Conservation (phyloP, 2,888 invertebrate species). For the Ganaspis brasiliensis region DNA sequence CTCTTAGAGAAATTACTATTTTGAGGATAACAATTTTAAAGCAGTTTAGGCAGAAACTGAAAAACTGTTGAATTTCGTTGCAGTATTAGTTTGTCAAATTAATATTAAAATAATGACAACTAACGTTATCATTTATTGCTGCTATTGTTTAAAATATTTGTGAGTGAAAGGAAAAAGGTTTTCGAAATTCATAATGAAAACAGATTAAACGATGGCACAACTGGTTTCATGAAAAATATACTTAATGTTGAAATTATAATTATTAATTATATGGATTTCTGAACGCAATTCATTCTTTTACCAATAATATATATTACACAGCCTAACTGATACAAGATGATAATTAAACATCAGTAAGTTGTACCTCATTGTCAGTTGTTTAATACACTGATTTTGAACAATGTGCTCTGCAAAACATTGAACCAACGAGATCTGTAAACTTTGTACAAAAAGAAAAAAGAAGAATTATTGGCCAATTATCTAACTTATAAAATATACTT, state of each 20-base stretch:
- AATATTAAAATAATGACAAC: slow-evolving; percentile 51
- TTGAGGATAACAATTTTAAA: background rate
- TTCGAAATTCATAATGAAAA: background rate
- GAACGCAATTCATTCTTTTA: slow-evolving; percentile 64
- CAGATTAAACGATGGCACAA: slow-evolving; percentile 59
- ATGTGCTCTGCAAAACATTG: slow-evolving; percentile 59
- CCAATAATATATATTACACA: slow-evolving; percentile 54
- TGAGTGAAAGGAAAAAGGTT: background rate
- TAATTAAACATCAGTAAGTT: slow-evolving; percentile 18
- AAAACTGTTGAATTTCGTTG: background rate
- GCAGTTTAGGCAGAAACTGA: background rate
- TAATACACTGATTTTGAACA: slow-evolving; percentile 39
- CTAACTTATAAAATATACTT: slow-evolving; percentile 72
- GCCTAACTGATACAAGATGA: slow-evolving; percentile 3
- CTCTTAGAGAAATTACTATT: background rate
- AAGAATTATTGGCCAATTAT: slow-evolving; percentile 69
- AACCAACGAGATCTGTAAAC: slow-evolving; percentile 65
- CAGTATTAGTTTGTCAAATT: slow-evolving; percentile 15
- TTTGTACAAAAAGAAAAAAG: slow-evolving; percentile 62
- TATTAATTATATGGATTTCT: slow-evolving; percentile 65
- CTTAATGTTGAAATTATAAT: slow-evolving; percentile 71
- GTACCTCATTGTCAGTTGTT: slow-evolving; percentile 17
- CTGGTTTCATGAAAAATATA: slow-evolving; percentile 73
- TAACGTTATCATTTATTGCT: slow-evolving; percentile 65
- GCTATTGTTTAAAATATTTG: background rate